These are phyloP conservation scores for Abramis brama DNA, from an alignment of 2,113 vertebrate species.

Conservation along the genomic window DNA sequence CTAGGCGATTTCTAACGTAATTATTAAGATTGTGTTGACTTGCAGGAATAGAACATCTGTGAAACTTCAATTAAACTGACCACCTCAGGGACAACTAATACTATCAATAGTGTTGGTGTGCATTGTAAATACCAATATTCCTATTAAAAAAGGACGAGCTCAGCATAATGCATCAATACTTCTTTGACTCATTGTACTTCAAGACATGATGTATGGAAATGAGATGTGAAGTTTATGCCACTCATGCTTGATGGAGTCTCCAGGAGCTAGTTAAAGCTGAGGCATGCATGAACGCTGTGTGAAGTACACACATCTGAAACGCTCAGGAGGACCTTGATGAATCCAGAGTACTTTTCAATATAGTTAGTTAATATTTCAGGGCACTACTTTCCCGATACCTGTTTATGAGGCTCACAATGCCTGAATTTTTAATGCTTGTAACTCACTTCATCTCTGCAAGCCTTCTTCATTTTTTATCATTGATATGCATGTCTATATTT, in stretches of 20 bases:
- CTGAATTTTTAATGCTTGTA: slow-evolving; percentile 13
- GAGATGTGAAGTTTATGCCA: slow-evolving; percentile 16
- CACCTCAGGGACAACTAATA: background rate
- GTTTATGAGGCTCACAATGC: slow-evolving; percentile 11
- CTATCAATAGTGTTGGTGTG: background rate
- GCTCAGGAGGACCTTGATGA: slow-evolving; percentile 16
- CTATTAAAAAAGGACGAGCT: slow-evolving; percentile 16
- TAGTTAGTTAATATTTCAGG: slow-evolving; percentile 19
- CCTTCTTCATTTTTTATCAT: background rate
- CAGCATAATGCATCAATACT: slow-evolving; percentile 36
- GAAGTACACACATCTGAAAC: slow-evolving; percentile 37
- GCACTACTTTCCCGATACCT: background rate
- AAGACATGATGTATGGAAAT: slow-evolving; percentile 38
- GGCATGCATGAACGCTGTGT: background rate
- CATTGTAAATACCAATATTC: slow-evolving; percentile 47
- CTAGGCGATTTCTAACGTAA: background rate
- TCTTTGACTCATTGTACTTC: slow-evolving; percentile 13
- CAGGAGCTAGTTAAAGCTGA: slow-evolving; percentile 21
- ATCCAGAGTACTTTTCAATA: slow-evolving; percentile 35
- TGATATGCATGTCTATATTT: background rate
- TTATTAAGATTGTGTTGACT: background rate
- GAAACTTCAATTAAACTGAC: background rate
- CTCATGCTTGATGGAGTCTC: slow-evolving; percentile 15
- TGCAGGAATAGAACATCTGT: background rate
- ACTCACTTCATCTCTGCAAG: slow-evolving; percentile 38